These are phyloP conservation scores for Pollachius pollachius DNA, from an alignment of 2,113 vertebrate species.

Conservation along the genomic window DNA sequence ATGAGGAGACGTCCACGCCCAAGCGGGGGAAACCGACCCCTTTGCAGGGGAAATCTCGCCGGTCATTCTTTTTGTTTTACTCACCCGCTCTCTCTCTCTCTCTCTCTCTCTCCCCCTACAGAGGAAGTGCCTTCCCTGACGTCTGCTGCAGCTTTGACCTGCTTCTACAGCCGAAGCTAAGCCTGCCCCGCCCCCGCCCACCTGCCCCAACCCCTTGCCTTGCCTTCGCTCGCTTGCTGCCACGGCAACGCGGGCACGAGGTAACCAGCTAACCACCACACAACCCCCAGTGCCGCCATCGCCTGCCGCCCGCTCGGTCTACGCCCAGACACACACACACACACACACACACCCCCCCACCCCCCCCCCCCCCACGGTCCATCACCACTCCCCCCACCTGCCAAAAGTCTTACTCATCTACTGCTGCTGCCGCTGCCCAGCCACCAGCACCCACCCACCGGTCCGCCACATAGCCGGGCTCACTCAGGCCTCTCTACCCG, in stretches of 20 bases:
- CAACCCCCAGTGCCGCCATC: slow-evolving; percentile 12
- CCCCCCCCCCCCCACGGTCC: no score
- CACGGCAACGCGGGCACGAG: slow-evolving; percentile 60
- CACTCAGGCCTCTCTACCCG: slow-evolving; percentile 60
- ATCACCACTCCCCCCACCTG: neutral
- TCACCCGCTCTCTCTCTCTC: slow-evolving; percentile 70
- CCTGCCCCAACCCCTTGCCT: neutral
- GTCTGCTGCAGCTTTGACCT: slow-evolving; percentile 79
- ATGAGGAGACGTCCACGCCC: neutral
- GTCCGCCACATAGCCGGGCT: slow-evolving; percentile 45
- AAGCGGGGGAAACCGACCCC: neutral
- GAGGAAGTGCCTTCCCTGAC: slow-evolving; percentile 78
- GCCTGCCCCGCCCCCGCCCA: slow-evolving; percentile 49
- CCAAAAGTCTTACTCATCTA: no score
- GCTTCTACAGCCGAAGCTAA: slow-evolving; percentile 76
- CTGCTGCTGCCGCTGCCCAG: no score
- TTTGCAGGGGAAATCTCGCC: slow-evolving; percentile 26
- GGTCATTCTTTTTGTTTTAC: slow-evolving; percentile 19
- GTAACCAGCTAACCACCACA: slow-evolving; percentile 43
- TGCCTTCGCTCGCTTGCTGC: slow-evolving; percentile 66
- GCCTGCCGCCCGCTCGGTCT: neutral
- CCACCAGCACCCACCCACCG: slow-evolving; percentile 30
- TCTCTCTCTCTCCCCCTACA: slow-evolving; percentile 58
- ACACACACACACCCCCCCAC: no score
- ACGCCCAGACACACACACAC: no score